Base-by-base conservation (phyloP, 2,888 invertebrate species). In the Zhuqinia jingwanae region DNA sequence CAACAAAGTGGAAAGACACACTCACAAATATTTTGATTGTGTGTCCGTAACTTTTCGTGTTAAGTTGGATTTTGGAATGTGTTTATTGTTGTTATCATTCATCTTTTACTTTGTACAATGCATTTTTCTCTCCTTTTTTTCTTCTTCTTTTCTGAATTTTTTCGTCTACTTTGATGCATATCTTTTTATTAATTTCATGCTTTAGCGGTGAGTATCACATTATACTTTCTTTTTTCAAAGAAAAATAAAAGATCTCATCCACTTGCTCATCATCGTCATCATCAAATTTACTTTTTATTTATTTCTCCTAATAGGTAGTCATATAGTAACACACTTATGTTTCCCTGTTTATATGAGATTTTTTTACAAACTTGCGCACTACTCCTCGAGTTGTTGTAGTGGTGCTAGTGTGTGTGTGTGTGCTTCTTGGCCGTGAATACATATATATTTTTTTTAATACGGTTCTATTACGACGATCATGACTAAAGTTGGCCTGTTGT, bases 281-380 rank as follows among this genome's bases (percentile, higher is more conserved):
- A 56, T 60, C 60, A 60, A 27, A 25, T 60, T 27, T 50, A 76
- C 73, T 76, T 76, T 76, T 56, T 75, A 15, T 27, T 45, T 20
- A 65, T 13, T 75, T 47, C 27, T 30, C 36, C 15, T 30, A n/a
- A n/a, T n/a, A n/a, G n/a, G n/a, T n/a, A n/a, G n/a, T n/a, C n/a
- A n/a, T 15, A 20, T n/a, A 8, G 22, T 10, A 42, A 60, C 15
- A 60, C 15, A 15, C 15, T n/a, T n/a, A n/a, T n/a, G n/a, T n/a
- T 13, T 27, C n/a, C 25, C 17, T 8, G 10, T 58, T 36, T 8
- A n/a, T 22, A 22, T 17, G 11, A 22, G 22, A 58, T 22, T 22
- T 22, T 58, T 58, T 58, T 58, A 22, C 22, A 6, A 6, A 17
- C 56, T 58, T 58, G 10, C 20, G 20, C 53, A 20, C 56, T 22